phyloP scores from a whole-genome alignment of 2,797 vertebrate genomes.

The Chaetophractus vellerosus region DNA sequence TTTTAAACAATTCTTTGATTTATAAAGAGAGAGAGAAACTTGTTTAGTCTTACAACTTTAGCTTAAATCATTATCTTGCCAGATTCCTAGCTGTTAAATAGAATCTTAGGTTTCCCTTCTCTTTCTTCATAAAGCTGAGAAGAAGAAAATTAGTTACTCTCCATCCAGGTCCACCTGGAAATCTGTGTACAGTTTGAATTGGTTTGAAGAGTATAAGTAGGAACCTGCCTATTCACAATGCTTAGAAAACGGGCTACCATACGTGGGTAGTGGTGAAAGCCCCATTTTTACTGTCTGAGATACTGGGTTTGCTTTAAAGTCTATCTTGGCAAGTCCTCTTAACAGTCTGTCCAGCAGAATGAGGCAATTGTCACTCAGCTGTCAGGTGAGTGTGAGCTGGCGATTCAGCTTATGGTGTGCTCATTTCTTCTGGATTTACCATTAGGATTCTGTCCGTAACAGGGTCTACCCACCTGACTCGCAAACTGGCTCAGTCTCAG shows the following conservation, averaged over 20 bases:
- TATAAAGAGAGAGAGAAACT: conserved; percentile 1
- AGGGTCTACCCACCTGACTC: conserved; percentile 79
- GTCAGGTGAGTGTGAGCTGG: conserved; percentile 67
- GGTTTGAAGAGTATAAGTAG: conserved; percentile 72
- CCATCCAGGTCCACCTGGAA: conserved; percentile 75
- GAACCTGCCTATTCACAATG: conserved; percentile 84
- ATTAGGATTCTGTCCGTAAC: conserved; percentile 78
- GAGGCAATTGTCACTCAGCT: conserved; percentile 81
- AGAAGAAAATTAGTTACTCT: background rate
- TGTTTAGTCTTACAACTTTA: conserved; percentile 39
- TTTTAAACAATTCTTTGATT: conserved; percentile 59
- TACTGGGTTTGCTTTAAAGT: conserved; percentile 89
- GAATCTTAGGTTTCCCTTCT: conserved; percentile 44
- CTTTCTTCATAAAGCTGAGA: conserved; percentile 13
- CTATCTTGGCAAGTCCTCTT: conserved; percentile 86
- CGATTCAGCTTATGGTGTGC: conserved; percentile 73
- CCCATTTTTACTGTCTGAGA: conserved; percentile 89
- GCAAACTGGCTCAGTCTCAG: conserved; percentile 89
- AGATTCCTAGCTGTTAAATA: background rate
- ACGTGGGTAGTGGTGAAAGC: conserved; percentile 82
- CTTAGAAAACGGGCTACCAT: conserved; percentile 81
- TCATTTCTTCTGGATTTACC: conserved; percentile 79
- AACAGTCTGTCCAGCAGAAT: conserved; percentile 81
- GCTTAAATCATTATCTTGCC: conserved; percentile 39
- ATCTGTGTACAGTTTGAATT: conserved; percentile 82